Conservation (phyloP, 1,140 invertebrate species). For the Artemia franciscana region DNA sequence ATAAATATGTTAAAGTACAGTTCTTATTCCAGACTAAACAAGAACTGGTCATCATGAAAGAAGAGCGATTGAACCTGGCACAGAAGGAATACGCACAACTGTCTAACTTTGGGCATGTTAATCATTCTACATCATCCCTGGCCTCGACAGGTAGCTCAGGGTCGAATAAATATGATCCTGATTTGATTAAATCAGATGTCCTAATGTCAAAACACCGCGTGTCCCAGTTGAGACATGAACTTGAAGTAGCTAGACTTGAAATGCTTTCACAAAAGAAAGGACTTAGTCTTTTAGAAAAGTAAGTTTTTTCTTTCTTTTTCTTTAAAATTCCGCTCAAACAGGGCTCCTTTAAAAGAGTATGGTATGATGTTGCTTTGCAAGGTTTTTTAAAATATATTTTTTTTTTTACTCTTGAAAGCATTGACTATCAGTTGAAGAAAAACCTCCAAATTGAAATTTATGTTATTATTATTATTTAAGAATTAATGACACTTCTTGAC, state of each 20-base stretch:
- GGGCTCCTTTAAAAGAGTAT: no score
- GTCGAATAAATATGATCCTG: conserved; percentile 80
- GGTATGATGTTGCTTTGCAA: no score
- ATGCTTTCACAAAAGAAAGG: conserved; percentile 75
- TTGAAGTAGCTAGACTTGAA: conserved; percentile 73
- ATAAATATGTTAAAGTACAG: no score
- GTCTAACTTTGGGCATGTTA: conserved; percentile 56
- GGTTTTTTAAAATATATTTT: no score
- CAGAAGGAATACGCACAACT: conserved; percentile 90
- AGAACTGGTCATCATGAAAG: conserved; percentile 85
- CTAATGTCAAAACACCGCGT: conserved; percentile 65
- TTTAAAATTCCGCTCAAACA: no score
- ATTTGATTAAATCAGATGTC: conserved; percentile 74
- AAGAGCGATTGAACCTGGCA: conserved; percentile 67
- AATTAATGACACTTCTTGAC: no score
- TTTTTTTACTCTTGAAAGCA: no score
- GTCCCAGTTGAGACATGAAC: conserved; percentile 60
- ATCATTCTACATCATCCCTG: conserved; percentile 58
- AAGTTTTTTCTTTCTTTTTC: no score
- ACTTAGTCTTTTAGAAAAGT: conserved; percentile 70
- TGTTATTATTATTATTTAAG: no score
- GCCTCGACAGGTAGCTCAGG: conserved; percentile 69
- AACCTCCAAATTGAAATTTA: no score
- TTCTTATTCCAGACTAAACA: conserved; percentile 60
- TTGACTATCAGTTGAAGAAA: no score